Percentiles rank a stretch among this genome's conserved stretches.
phyloP scores from a whole-genome alignment of 1,140 invertebrate genomes.

The Drosophila pseudoobscura region DNA sequence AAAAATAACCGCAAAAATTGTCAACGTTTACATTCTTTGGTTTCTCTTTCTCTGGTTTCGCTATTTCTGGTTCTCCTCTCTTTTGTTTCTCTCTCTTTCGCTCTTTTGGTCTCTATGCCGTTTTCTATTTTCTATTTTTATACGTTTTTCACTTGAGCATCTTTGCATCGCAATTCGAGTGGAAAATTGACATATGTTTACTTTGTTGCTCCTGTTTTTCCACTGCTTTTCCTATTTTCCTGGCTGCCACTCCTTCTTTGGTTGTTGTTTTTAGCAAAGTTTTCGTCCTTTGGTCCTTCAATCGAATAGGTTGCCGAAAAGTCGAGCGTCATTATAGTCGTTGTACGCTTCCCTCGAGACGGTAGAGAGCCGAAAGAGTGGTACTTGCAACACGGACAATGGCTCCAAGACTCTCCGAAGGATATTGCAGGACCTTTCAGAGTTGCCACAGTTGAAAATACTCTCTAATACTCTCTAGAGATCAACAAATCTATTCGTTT shows the following conservation, averaged over 20 bases:
- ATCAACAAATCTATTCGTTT: no score
- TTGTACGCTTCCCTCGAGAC: conserved; percentile 26
- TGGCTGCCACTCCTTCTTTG: background rate
- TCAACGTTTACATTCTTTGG: conserved; percentile 69
- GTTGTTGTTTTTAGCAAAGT: conserved; percentile 8
- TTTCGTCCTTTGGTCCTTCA: conserved; percentile 5
- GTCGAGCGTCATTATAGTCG: conserved; percentile 68
- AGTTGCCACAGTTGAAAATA: no score
- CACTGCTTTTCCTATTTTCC: conserved; percentile 8
- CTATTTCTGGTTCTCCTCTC: conserved; percentile 28
- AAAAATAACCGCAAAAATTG: conserved; percentile 46
- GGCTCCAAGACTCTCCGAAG: no score
- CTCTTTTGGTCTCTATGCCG: conserved; percentile 19
- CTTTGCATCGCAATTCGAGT: conserved; percentile 79
- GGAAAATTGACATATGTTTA: conserved; percentile 82
- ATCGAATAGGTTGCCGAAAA: conserved; percentile 39
- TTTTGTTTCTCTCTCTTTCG: conserved; percentile 4
- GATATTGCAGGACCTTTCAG: no score
- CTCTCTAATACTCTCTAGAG: no score
- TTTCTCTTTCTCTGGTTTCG: conserved; percentile 19
- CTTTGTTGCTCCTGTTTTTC: conserved; percentile 56
- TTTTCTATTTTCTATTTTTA: conserved; percentile 54
- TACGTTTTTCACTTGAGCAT: conserved; percentile 74
- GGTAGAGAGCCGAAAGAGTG: conserved; percentile 2
- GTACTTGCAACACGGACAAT: conserved; percentile 9